Conservation (phyloP, 2,888 invertebrate genomes). For the Miltochrista miniata region DNA sequence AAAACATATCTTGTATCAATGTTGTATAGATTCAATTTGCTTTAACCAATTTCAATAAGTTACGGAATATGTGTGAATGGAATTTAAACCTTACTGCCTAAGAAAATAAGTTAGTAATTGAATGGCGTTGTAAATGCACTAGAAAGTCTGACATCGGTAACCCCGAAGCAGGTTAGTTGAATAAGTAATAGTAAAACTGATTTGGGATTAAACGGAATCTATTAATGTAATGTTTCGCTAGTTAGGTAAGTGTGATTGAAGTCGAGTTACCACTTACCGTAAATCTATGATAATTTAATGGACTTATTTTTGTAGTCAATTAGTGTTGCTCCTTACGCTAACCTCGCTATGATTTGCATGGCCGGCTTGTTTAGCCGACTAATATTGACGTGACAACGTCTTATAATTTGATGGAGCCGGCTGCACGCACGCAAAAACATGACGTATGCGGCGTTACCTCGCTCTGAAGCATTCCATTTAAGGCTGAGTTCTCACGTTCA, state of each 20-base stretch:
- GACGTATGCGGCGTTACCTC: too few species aligned
- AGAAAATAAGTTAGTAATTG: constrained; percentile 38
- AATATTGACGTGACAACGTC: too few species aligned
- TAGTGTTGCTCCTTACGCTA: too few species aligned
- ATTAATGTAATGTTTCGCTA: constrained; percentile 34
- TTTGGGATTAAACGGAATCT: constrained; percentile 40
- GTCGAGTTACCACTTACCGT: constrained; percentile 10
- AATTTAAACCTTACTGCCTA: constrained; percentile 44
- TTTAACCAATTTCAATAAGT: constrained; percentile 6
- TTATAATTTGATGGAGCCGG: too few species aligned
- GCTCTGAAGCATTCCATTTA: too few species aligned
- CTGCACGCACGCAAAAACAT: too few species aligned
- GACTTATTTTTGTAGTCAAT: too few species aligned
- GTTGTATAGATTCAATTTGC: constrained; percentile 14
- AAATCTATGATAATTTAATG: not conserved
- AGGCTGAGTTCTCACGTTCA: too few species aligned
- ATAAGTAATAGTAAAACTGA: constrained; percentile 58
- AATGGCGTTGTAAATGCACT: constrained; percentile 39
- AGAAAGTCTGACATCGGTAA: constrained; percentile 55
- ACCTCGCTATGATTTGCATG: too few species aligned
- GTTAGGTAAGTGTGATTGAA: constrained; percentile 25
- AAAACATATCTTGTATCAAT: constrained; percentile 12
- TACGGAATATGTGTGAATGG: constrained; percentile 23
- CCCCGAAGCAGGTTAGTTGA: constrained; percentile 54
- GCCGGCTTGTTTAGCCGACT: too few species aligned